Percentiles rank a stretch among this genome's conserved stretches.
Evolutionary conservation across 1,140 invertebrate species (phyloP).

Genomic region (Zaprionus inermis): DNA sequence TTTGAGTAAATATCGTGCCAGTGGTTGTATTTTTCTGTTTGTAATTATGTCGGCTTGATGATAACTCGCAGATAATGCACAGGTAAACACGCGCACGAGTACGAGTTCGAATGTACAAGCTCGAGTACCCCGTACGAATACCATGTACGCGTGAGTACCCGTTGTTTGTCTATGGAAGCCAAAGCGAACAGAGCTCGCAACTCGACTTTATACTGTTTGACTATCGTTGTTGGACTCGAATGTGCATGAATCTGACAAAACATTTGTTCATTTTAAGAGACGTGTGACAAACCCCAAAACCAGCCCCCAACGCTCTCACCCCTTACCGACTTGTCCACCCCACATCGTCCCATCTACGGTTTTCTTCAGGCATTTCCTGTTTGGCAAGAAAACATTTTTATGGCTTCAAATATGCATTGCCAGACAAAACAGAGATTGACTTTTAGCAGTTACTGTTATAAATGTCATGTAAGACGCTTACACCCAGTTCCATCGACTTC

Average conservation of each 20-base stretch:
- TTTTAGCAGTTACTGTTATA: conserved; percentile 65
- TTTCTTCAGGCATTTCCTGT: conserved; percentile 67
- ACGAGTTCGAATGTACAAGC: conserved; percentile 1
- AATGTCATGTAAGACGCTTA: conserved; percentile 62
- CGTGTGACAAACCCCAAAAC: conserved; percentile 39
- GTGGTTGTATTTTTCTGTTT: conserved; percentile 71
- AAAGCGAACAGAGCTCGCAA: background rate
- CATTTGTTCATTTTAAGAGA: conserved; percentile 53
- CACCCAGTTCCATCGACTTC: background rate
- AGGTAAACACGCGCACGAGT: conserved; percentile 62
- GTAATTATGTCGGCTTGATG: conserved; percentile 78
- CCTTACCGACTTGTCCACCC: background rate
- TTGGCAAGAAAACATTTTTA: conserved; percentile 63
- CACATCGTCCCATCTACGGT: conserved; percentile 11
- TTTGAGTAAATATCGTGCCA: conserved; percentile 68
- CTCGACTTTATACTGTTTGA: conserved; percentile 41
- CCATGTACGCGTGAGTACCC: background rate
- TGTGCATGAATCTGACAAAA: conserved; percentile 40
- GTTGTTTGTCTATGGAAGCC: conserved; percentile 3
- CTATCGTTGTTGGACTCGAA: conserved; percentile 28
- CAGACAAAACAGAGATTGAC: conserved; percentile 77
- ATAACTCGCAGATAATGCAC: conserved; percentile 76
- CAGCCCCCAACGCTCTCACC: conserved; percentile 14
- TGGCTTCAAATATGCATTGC: conserved; percentile 66
- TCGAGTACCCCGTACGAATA: background rate